Base-by-base conservation (phyloP, 2,113 vertebrate genomes). In the Heterocephalus glaber region DNA sequence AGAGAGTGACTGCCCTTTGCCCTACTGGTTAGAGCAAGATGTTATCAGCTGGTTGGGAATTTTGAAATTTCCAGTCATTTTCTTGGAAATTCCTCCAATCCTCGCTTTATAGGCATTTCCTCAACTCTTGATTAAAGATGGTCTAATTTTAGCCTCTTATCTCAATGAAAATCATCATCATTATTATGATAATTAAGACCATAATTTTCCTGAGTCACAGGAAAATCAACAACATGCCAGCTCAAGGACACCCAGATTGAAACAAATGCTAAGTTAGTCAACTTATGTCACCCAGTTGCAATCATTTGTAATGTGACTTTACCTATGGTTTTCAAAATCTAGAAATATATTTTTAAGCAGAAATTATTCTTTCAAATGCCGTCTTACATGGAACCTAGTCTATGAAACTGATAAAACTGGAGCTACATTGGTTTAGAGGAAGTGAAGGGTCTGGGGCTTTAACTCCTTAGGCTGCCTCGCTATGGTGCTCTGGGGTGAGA, bases 71-170 rank as follows among this genome's bases (percentile, higher is more conserved):
- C 54, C 35, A 88, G 60, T 61, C 20, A 19, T 58, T 72, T 72
- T 89, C 66, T 56, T 16, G 7, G n/a, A 89, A 86, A 24, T 89
- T 89, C 35, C 35, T 49, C 24, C 24, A 44, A 7, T 22, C 54
- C 65, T 86, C 74, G 33, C n/a, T 77, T 60, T 63, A 30, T 3
- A 76, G 44, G 17, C 66, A 80, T 91, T 92, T 96, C 77, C 82
- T 96, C 83, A 58, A 26, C 30, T 49, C 49, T 68, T 96, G 44
- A 86, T 81, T 94, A 96, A 83, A 92, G 68, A 95, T 4, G 81
- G 38, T 84, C 68, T 81, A 49, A 65, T n/a, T 85, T 38, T 82
- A 92, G 38, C 44, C 4, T 86, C 35, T 96, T 38, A 52, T 84
- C 66, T 93, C 95, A 33, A 14, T n/a, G 56, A 92, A 90, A 94